phyloP scores from a whole-genome alignment of 2,797 vertebrate genomes.

The Pygocentrus nattereri region DNA sequence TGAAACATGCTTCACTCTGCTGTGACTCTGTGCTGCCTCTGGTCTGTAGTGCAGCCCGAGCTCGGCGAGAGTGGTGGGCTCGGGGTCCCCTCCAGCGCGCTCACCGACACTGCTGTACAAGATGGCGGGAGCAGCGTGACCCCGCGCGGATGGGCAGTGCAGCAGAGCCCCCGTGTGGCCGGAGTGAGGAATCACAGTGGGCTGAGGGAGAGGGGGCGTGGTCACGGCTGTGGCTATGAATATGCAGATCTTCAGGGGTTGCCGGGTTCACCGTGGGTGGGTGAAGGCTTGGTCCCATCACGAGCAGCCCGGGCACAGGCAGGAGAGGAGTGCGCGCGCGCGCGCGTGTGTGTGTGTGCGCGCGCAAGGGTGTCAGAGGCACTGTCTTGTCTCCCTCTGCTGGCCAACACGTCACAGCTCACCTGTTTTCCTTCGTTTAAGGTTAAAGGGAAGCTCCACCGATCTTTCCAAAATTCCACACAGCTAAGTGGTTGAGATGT shows the following conservation, averaged over 20 bases:
- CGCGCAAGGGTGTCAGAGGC: too few species aligned
- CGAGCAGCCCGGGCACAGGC: conserved; percentile 4
- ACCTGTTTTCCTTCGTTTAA: background rate
- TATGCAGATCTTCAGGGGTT: conserved; percentile 33
- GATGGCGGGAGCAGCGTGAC: conserved; percentile 72
- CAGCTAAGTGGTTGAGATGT: too few species aligned
- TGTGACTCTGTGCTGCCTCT: too few species aligned
- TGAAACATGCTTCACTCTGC: too few species aligned
- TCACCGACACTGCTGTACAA: conserved; percentile 61
- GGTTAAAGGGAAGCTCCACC: too few species aligned
- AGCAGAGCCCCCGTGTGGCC: conserved; percentile 76
- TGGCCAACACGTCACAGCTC: background rate
- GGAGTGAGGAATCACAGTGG: conserved; percentile 20
- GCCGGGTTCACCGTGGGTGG: conserved; percentile 26
- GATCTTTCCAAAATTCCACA: too few species aligned
- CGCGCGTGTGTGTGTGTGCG: background rate
- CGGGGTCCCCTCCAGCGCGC: conserved; percentile 36
- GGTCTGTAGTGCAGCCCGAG: too few species aligned
- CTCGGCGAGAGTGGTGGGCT: conserved; percentile 41
- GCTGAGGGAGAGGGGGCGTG: background rate
- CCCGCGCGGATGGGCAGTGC: conserved; percentile 54
- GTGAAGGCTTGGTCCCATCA: conserved; percentile 30
- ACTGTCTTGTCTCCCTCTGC: too few species aligned
- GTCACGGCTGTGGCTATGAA: background rate
- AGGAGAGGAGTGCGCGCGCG: background rate